Evolutionary conservation across 92 coral and sea anemone genomes (phyloP).

Genomic region (Isaurus tuberculatus): DNA sequence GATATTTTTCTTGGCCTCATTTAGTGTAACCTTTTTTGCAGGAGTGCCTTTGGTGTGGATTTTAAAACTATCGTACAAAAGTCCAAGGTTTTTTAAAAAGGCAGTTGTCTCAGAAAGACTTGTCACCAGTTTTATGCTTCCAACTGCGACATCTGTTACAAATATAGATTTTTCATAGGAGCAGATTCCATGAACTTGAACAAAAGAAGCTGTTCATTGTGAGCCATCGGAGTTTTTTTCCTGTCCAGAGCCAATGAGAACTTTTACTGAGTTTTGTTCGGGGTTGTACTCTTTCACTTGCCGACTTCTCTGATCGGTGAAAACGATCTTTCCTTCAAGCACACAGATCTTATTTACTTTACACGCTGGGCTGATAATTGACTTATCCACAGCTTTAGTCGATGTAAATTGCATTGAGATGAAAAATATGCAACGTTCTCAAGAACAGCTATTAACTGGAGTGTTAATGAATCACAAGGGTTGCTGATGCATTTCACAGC

Average conservation of each 20-base stretch:
- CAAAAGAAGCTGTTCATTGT: conserved; percentile 43
- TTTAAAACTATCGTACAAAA: conserved; percentile 39
- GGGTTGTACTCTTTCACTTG: conserved; percentile 50
- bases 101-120: conserved; percentile 36
- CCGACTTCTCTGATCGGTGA: conserved; percentile 35
- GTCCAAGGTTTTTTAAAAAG: conserved; percentile 52
- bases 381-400: conserved; percentile 48
- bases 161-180: conserved; percentile 8
- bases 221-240: conserved; percentile 43
- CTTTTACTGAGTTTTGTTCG: conserved; percentile 42
- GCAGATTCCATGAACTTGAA: conserved; percentile 46
- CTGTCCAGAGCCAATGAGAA: conserved; percentile 49
- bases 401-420: conserved; percentile 53
- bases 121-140: conserved; percentile 39
- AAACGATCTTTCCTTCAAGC: conserved; percentile 39
- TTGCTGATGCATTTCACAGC: conserved; percentile 49
- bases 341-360: conserved; percentile 51
- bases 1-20: conserved; percentile 46
- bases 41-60: conserved; percentile 44
- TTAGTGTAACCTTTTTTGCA: conserved; percentile 43
- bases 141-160: conserved; percentile 49
- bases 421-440: conserved; percentile 36
- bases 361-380: conserved; percentile 33
- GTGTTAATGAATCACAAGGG: conserved; percentile 32
- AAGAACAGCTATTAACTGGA: conserved; percentile 39